Base-by-base conservation (phyloP, 2,797 vertebrate species). In the Steatocranus sp. region DNA sequence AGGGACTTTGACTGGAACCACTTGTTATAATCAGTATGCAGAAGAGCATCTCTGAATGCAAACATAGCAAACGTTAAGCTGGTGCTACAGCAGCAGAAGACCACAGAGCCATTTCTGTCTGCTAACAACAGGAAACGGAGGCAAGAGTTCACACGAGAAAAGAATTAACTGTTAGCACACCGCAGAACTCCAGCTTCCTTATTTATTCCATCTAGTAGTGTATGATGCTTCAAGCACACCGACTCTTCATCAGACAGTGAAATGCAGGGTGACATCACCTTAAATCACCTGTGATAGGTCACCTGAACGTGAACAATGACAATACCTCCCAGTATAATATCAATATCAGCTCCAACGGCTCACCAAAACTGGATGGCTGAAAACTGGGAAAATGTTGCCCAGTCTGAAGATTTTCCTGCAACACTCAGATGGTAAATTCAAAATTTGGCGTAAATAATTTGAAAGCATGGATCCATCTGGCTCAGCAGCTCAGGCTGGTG, bases 131-230 rank as follows among this genome's bases (percentile, higher is more conserved):
- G 32, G 11, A 63, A 63, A 34, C 11, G 4, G 11, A 51, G 50
- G 50, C 49, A 3, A 51, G 3, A 23, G 10, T 20, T 50, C n/a
- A 41, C 38, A 14, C 38, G 38, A 41, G 38, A 14, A 41, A 41
- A 41, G 41, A 1, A 14, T 6, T 43, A 43, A 20, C 12, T 25
- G 23, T 25, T 25, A 25, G 2, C 51, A 1, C 7, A 8, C 15
- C 0, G 8, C 53, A 56, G 15, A 30, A 56, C 53, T 56, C 8
- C 53, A 1, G 53, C 30, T 30, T 17, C 53, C 2, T 30, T 56
- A 56, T 56, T 56, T 1, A 17, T 0, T 56, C 5, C 53, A 30
- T 56, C 15, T 30, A 30, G 8, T 17, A 1, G 14, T 17, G 15
- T 10, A 10, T 17, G 53, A 56, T 1, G 11, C 36, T 12, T 11